Conservation (phyloP, 2,888 invertebrate species). For the Rhagonycha fulva region DNA sequence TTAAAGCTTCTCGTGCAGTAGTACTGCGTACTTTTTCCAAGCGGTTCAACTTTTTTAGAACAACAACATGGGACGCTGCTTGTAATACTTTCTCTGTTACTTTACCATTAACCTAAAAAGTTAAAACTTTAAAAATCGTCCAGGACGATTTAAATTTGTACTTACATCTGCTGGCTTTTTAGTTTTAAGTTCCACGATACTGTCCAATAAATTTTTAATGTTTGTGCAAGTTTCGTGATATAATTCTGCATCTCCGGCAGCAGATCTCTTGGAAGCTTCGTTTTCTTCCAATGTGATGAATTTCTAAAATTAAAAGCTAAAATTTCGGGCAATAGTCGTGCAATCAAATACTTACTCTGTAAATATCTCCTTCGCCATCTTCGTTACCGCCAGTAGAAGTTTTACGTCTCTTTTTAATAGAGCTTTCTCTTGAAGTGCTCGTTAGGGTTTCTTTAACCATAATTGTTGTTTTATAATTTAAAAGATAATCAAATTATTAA, state of each 20-base stretch:
- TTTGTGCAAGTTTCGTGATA: conserved; percentile 73
- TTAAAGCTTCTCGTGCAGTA: conserved; percentile 78
- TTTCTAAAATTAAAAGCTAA: conserved; percentile 56
- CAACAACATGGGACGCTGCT: conserved; percentile 77
- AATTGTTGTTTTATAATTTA: not conserved
- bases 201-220: conserved; percentile 68
- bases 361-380: conserved; percentile 61
- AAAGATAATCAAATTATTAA: not conserved
- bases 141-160: conserved; percentile 10
- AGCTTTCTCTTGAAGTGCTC: conserved; percentile 11
- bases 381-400: conserved; percentile 53
- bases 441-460: conserved; percentile 22
- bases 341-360: conserved; percentile 57
- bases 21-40: conserved; percentile 88
- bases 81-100: conserved; percentile 71
- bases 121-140: not conserved
- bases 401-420: conserved; percentile 62
- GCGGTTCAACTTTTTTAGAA: conserved; percentile 87
- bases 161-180: conserved; percentile 62
- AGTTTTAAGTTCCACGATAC: conserved; percentile 70
- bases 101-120: conserved; percentile 60
- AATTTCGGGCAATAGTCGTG: not conserved
- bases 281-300: conserved; percentile 75
- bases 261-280: conserved; percentile 68
- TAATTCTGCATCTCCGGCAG: conserved; percentile 68